Percentiles rank a stretch among this genome's conserved stretches.
phyloP scores from a whole-genome alignment of 1,140 invertebrate genomes.

The Drosophila nigrodunni region DNA sequence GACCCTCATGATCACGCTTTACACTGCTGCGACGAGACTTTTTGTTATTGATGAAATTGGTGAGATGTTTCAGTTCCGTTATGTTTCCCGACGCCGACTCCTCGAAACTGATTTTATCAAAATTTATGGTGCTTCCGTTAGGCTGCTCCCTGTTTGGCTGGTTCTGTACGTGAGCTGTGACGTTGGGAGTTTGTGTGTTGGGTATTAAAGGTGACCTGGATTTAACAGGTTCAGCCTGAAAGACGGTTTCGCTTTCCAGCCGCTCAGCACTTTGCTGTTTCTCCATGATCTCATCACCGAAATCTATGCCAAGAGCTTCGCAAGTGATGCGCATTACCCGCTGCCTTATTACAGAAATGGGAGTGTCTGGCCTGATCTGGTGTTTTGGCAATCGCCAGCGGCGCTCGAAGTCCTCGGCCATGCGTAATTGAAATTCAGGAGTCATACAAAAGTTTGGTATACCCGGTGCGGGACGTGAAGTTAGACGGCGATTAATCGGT shows the following conservation, averaged over 20 bases:
- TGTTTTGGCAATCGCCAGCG: slow-evolving; percentile 77
- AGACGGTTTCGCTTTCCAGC: slow-evolving; percentile 34
- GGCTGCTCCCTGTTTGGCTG: background rate
- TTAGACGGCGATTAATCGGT: slow-evolving; percentile 61
- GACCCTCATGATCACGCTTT: slow-evolving; percentile 61
- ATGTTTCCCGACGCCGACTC: slow-evolving; percentile 54
- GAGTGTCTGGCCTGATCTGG: slow-evolving; percentile 74
- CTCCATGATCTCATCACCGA: slow-evolving; percentile 3
- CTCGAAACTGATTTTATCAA: slow-evolving; percentile 82
- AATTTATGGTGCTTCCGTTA: slow-evolving; percentile 67
- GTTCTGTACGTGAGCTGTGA: background rate
- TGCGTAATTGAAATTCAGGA: slow-evolving; percentile 75
- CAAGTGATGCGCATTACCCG: slow-evolving; percentile 76
- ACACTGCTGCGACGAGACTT: slow-evolving; percentile 70
- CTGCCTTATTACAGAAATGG: slow-evolving; percentile 69
- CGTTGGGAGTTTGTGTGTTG: slow-evolving; percentile 49
- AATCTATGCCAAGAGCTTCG: slow-evolving; percentile 75
- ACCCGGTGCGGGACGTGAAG: slow-evolving; percentile 48
- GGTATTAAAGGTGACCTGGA: slow-evolving; percentile 44
- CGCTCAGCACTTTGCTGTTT: background rate
- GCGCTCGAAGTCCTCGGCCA: slow-evolving; percentile 78
- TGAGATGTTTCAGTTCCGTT: slow-evolving; percentile 74
- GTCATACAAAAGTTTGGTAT: slow-evolving; percentile 80
- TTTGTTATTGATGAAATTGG: slow-evolving; percentile 73
- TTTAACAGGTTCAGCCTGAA: slow-evolving; percentile 1